Conservation (phyloP, 2,113 vertebrate species). For the Ceyx cyanopectus region DNA sequence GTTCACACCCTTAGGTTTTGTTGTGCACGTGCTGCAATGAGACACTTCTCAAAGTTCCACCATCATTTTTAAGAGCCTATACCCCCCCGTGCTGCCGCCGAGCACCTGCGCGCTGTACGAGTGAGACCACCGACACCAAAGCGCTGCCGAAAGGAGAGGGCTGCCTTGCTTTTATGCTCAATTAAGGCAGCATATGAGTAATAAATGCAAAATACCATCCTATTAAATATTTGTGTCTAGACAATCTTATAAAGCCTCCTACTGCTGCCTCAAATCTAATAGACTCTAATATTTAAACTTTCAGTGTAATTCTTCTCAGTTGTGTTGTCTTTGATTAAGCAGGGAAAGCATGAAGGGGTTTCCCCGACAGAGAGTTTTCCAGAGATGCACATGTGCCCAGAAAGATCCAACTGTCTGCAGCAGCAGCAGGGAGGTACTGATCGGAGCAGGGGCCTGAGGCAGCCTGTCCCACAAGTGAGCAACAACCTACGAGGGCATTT, state of each 20-base stretch:
- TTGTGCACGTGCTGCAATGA: not conserved
- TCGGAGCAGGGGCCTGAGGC: conserved; percentile 16
- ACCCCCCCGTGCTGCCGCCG: not conserved
- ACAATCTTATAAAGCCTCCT: conserved; percentile 48
- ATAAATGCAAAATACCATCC: conserved; percentile 29
- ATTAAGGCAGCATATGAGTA: conserved; percentile 9
- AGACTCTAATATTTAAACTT: conserved; percentile 50
- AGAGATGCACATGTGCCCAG: not conserved
- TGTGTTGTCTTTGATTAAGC: conserved; percentile 66
- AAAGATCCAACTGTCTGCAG: conserved; percentile 22
- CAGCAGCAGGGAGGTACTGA: not conserved
- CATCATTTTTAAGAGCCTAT: not conserved
- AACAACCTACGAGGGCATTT: not conserved
- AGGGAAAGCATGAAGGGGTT: conserved; percentile 19
- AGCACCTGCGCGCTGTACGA: not conserved
- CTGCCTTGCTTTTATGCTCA: conserved; percentile 9
- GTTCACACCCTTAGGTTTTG: not conserved
- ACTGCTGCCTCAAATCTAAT: conserved; percentile 48
- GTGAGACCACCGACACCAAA: conserved; percentile 30
- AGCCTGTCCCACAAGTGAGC: conserved; percentile 45
- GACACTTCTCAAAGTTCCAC: not conserved
- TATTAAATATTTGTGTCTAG: conserved; percentile 44
- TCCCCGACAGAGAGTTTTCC: conserved; percentile 33
- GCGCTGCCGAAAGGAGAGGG: not conserved
- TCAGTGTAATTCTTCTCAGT: conserved; percentile 54